Percentiles rank a stretch among this genome's conserved stretches.
These are phyloP conservation scores for Balearica regulorum DNA, from an alignment of 2,797 vertebrate species.

Conservation along the genomic window DNA sequence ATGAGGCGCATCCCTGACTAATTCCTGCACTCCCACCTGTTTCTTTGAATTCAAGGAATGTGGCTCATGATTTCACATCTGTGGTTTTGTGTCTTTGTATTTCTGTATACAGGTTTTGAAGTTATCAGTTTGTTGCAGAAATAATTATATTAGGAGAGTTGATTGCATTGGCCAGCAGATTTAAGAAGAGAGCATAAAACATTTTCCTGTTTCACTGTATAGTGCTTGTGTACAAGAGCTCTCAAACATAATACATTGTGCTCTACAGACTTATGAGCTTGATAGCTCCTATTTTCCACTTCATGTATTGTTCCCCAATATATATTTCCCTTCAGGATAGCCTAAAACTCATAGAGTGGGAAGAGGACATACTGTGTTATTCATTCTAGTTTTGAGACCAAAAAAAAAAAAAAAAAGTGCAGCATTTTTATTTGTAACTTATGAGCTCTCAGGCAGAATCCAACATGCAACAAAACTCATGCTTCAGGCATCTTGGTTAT, in stretches of 20 bases:
- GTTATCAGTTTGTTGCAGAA: neutral
- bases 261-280: neutral
- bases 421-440: neutral
- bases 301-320: neutral
- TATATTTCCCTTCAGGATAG: neutral
- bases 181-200: neutral
- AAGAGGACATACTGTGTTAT: neutral
- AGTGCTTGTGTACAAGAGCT: neutral
- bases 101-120: neutral
- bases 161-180: neutral
- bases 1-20: neutral
- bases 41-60: neutral
- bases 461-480: neutral
- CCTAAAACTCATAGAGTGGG: neutral
- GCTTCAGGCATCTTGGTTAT: neutral
- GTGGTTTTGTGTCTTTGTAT: neutral
- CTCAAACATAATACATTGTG: neutral
- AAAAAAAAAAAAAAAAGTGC: neutral
- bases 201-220: neutral
- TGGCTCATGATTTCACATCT: neutral
- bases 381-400: neutral
- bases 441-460: neutral
- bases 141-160: neutral
- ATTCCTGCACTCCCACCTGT: neutral
- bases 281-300: neutral